A percentile compares a stretch with the other conserved stretches of the same genome.
These are phyloP conservation scores for Branchinecta lindahli DNA, from an alignment of 1,140 invertebrate species.

Conservation along the genomic window DNA sequence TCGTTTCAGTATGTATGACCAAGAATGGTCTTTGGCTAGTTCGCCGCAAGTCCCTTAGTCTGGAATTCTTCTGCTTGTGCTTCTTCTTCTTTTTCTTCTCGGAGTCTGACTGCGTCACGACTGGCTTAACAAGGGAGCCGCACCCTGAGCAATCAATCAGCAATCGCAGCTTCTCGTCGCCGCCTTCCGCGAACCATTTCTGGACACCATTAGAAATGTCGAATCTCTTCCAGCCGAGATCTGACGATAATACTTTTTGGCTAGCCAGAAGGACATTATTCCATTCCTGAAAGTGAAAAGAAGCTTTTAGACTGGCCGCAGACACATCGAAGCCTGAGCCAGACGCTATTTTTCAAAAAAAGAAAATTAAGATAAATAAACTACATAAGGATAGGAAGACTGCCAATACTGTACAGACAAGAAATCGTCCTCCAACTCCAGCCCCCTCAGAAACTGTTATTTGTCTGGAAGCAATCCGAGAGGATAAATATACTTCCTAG, in stretches of 20 bases:
- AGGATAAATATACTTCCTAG: too few relatives aligned
- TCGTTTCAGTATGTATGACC: conserved; percentile 57
- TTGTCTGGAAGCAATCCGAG: too few relatives aligned
- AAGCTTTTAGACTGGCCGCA: neutral
- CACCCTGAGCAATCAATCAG: conserved; percentile 65
- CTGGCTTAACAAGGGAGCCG: conserved; percentile 41
- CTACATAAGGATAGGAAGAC: too few relatives aligned
- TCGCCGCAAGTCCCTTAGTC: neutral
- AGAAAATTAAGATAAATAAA: too few relatives aligned
- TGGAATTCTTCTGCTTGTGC: conserved; percentile 6
- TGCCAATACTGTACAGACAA: too few relatives aligned
- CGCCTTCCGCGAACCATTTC: conserved; percentile 30
- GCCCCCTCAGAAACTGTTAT: too few relatives aligned
- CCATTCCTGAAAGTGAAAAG: conserved; percentile 24
- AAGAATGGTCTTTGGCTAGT: conserved; percentile 52
- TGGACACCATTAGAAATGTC: conserved; percentile 53
- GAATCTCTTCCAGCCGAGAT: conserved; percentile 68
- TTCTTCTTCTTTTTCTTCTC: conserved; percentile 16
- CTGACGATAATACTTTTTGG: conserved; percentile 44
- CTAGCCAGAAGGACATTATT: conserved; percentile 35
- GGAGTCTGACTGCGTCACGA: conserved; percentile 26
- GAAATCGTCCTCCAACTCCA: too few relatives aligned
- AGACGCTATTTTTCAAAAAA: too few relatives aligned
- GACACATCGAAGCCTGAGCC: neutral
- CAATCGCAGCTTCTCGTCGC: conserved; percentile 46